Evolutionary conservation across 2,888 invertebrate genomes (phyloP).

Genomic region (Scelioninae gen. 1): DNA sequence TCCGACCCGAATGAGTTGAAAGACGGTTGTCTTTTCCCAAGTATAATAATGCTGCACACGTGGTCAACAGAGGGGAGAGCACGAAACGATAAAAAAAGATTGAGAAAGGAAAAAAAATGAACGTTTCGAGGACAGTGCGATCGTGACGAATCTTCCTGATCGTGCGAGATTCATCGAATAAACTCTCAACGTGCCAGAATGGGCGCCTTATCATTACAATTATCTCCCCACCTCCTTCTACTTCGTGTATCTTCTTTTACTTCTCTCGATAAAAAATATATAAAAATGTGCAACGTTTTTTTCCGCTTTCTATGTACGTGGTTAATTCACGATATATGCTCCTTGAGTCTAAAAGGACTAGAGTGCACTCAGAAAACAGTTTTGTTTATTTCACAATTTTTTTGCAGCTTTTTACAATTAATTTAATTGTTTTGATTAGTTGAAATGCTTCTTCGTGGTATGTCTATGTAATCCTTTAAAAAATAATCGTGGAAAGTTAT

Average conservation of each 20-base stretch:
- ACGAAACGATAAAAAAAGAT: conserved; percentile 71
- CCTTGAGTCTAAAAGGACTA: conserved; percentile 72
- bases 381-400: conserved; percentile 63
- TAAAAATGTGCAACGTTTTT: conserved; percentile 71
- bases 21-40: conserved; percentile 60
- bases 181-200: conserved; percentile 69
- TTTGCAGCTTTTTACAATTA: conserved; percentile 52
- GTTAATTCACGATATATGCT: conserved; percentile 71
- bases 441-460: conserved; percentile 24
- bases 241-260: conserved; percentile 59
- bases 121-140: conserved; percentile 66
- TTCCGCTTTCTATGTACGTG: conserved; percentile 64
- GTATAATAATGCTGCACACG: conserved; percentile 69
- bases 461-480: conserved; percentile 13
- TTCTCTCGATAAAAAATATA: conserved; percentile 70
- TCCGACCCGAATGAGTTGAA: conserved; percentile 60
- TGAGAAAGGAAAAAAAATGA: conserved; percentile 53
- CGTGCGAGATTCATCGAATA: conserved; percentile 69
- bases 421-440: conserved; percentile 53
- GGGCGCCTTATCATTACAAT: conserved; percentile 69
- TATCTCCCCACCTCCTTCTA: conserved; percentile 62
- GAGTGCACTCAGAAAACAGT: conserved; percentile 72
- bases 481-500: not conserved
- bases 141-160: conserved; percentile 70
- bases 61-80: conserved; percentile 63